Conservation (phyloP, 2,113 vertebrate genomes). For the Chionodraco myersi region DNA sequence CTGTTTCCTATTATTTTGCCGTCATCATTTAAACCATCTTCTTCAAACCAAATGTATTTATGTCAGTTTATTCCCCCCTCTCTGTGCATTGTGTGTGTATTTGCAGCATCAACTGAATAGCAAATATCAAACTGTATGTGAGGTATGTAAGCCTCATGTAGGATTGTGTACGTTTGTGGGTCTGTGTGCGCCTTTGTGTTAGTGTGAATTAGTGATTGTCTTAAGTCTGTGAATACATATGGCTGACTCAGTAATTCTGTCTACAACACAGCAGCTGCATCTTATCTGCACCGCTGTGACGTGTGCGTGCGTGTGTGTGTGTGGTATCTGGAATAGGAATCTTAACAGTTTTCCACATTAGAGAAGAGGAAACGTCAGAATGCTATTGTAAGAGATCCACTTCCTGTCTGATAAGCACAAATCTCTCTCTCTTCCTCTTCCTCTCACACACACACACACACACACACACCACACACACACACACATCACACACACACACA, state of each 20-base stretch:
- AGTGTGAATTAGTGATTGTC: constrained; percentile 74
- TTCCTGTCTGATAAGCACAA: constrained; percentile 84
- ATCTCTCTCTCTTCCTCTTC: constrained; percentile 59
- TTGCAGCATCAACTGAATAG: constrained; percentile 56
- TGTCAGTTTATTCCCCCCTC: constrained; percentile 19
- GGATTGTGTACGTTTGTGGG: constrained; percentile 41
- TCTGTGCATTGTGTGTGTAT: constrained; percentile 21
- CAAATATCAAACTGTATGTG: constrained; percentile 45
- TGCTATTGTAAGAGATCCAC: constrained; percentile 84
- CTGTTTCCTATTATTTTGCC: background rate
- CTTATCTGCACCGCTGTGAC: constrained; percentile 83
- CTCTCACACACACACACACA: constrained; percentile 2
- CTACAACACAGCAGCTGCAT: constrained; percentile 78
- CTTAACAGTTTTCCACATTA: constrained; percentile 82
- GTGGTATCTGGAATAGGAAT: constrained; percentile 80
- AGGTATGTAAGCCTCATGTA: constrained; percentile 59
- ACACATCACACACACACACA: no score
- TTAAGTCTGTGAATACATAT: constrained; percentile 77
- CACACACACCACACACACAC: constrained; percentile 10
- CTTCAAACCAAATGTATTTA: constrained; percentile 25
- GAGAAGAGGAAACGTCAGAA: constrained; percentile 77
- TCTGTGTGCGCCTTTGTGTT: constrained; percentile 51
- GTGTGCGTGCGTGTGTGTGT: constrained; percentile 49
- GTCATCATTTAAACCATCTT: constrained; percentile 13
- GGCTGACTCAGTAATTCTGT: constrained; percentile 82